Conservation (phyloP, 2,113 vertebrate genomes). For the Epinephelus fuscoguttatus region DNA sequence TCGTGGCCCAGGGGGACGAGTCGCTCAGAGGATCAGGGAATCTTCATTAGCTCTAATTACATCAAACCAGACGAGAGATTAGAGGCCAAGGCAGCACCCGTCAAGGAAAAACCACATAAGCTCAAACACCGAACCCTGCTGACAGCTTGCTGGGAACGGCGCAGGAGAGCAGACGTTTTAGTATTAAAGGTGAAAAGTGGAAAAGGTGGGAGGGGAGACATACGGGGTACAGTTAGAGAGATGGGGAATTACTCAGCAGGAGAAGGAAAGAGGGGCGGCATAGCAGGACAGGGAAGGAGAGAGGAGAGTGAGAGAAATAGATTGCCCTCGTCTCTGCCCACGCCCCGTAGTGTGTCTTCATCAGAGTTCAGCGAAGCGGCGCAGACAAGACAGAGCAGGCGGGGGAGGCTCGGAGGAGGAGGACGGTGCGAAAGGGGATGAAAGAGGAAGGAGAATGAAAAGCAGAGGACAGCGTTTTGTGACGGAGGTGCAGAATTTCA, state of each 20-base stretch:
- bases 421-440: slow-evolving; percentile 57
- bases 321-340: slow-evolving; percentile 77
- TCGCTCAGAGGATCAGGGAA: slow-evolving; percentile 82
- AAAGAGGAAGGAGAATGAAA: slow-evolving; percentile 67
- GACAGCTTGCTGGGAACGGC: slow-evolving; percentile 45
- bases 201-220: slow-evolving; percentile 63
- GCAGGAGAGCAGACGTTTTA: slow-evolving; percentile 59
- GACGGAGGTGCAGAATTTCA: slow-evolving; percentile 72
- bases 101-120: slow-evolving; percentile 60
- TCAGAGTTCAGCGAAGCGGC: slow-evolving; percentile 76
- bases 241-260: slow-evolving; percentile 62
- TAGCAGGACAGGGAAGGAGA: slow-evolving; percentile 40
- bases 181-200: slow-evolving; percentile 73
- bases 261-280: slow-evolving; percentile 45
- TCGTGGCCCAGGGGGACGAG: slow-evolving; percentile 76
- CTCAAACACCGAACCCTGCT: slow-evolving; percentile 43
- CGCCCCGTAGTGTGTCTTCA: slow-evolving; percentile 80
- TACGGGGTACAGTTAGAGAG: slow-evolving; percentile 57
- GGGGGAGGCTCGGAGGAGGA: slow-evolving; percentile 52
- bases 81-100: slow-evolving; percentile 77
- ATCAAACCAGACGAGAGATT: slow-evolving; percentile 85
- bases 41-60: slow-evolving; percentile 87
- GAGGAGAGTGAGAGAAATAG: slow-evolving; percentile 71
- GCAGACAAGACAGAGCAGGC: slow-evolving; percentile 62
- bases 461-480: slow-evolving; percentile 69